A percentile compares a stretch with the other conserved stretches of the same genome.
Evolutionary conservation across 2,797 vertebrate genomes (phyloP).

Genomic region (Melanotaenia nigrans): DNA sequence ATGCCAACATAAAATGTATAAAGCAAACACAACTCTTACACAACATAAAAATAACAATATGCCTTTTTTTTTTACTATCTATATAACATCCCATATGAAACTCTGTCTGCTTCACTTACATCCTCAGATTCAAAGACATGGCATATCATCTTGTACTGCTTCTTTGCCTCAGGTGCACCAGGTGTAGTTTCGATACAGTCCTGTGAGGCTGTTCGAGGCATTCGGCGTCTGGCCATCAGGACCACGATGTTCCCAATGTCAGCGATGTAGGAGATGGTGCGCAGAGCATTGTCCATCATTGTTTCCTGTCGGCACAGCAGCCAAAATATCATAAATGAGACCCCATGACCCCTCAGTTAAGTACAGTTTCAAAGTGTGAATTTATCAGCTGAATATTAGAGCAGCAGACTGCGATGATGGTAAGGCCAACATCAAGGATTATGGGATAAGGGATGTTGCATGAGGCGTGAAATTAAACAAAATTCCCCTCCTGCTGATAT

Average conservation of each 20-base stretch:
- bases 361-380: background rate
- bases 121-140: constrained; percentile 99
- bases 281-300: constrained; percentile 98
- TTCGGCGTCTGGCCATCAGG: constrained; percentile 95
- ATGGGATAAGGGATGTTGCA: background rate
- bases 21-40: constrained; percentile 2
- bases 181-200: constrained; percentile 99
- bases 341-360: background rate
- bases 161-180: constrained; percentile 93
- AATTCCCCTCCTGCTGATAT: background rate
- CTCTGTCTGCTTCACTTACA: constrained; percentile 82
- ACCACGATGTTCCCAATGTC: constrained; percentile 99
- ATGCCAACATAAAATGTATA: constrained; percentile 4
- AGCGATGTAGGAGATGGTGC: constrained; percentile 98
- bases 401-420: background rate
- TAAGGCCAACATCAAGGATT: background rate
- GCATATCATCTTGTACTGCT: constrained; percentile 99
- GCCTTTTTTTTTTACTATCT: background rate
- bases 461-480: background rate
- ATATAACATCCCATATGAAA: constrained; percentile 4
- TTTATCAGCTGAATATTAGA: background rate
- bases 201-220: constrained; percentile 95
- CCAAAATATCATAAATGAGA: background rate
- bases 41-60: constrained; percentile 11
- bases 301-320: constrained; percentile 86